Base-by-base conservation (phyloP, 2,113 vertebrate genomes). In the Malurus alboscapulatus region DNA sequence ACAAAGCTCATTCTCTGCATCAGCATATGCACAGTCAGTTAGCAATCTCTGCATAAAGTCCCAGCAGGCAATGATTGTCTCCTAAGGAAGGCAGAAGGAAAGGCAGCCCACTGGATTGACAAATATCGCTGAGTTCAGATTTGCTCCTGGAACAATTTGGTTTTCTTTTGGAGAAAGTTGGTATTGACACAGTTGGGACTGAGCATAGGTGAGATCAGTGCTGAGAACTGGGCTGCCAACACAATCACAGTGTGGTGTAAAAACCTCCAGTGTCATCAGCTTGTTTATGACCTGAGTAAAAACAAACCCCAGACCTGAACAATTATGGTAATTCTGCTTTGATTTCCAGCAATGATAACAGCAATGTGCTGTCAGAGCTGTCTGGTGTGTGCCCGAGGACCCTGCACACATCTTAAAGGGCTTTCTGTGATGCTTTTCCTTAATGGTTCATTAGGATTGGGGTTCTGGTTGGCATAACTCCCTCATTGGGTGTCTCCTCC, bases 21-120 rank as follows among this genome's bases (percentile, higher is more conserved):
- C 76, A 71, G 50, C 54, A 30, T 84, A 94, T 69, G 83, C 88
- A 79, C 88, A 93, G 96, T 84, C 88, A 90, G 96, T 94, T 93
- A 92, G 92, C 93, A 96, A 96, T 96, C 94, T 95, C 47, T 83
- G 84, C 88, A 96, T 95, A 91, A 96, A 95, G 95, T 81, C 96
- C 67, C 96, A 96, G 96, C 95, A 95, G 92, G 96, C 86, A 85
- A 32, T 93, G 88, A 96, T 93, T 97, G 86, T 89, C 84, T 96
- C 77, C 90, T 81, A 83, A 93, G 90, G 90, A 92, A 95, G 63
- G 89, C 88, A 95, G 83, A 68, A 74, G 87, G 53, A 85, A 92
- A 88, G 92, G 34, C 91, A 90, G 65, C 84, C 84, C 61, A 57
- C 36, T 54, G 62, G 86, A 93, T 95, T 95, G 92, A 84, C 75